These are phyloP conservation scores for Ctenomys sociabilis DNA, from an alignment of 2,113 vertebrate species.

Conservation along the genomic window DNA sequence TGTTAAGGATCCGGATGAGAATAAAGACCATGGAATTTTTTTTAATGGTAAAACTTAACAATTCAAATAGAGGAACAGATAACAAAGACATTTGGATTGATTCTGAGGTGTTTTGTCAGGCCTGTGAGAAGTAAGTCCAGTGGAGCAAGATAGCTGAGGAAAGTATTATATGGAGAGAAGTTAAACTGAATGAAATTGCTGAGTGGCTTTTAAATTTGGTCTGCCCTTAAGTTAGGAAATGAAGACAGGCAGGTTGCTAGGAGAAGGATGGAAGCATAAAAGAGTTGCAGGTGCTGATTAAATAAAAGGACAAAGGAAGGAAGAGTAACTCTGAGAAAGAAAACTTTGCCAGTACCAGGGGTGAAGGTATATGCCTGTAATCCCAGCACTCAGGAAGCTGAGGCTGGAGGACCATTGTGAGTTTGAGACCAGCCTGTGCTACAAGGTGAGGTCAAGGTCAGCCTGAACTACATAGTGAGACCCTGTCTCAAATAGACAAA, in stretches of 20 bases:
- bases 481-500: no score
- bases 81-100: background rate
- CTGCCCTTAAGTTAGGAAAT: background rate
- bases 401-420: no score
- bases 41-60: background rate
- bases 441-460: no score
- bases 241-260: background rate
- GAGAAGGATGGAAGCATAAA: background rate
- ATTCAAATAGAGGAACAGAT: background rate
- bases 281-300: background rate
- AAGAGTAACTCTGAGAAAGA: background rate
- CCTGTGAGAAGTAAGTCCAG: background rate
- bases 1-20: background rate
- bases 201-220: background rate
- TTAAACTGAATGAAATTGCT: background rate
- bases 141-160: background rate
- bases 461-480: no score
- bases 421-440: no score
- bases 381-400: no score
- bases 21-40: background rate
- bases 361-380: no score
- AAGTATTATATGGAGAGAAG: background rate
- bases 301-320: background rate
- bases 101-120: constrained; percentile 25
- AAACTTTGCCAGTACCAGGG: background rate